phyloP scores from a whole-genome alignment of 1,140 invertebrate species.

The Leptopilina clavipes region DNA sequence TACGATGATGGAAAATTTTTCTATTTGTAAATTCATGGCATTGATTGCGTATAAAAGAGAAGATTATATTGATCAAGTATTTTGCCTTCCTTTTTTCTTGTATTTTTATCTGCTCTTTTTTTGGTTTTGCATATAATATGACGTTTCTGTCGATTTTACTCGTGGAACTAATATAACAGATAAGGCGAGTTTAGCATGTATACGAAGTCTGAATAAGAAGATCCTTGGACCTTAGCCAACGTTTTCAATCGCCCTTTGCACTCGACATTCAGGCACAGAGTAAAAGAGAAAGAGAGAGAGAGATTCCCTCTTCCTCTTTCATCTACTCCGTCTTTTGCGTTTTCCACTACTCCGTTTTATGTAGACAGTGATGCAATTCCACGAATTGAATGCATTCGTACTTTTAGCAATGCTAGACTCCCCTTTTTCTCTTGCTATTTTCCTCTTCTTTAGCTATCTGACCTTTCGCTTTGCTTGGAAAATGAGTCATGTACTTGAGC shows the following conservation, averaged over 20 bases:
- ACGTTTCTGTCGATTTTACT: slow-evolving; percentile 57
- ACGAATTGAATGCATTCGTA: slow-evolving; percentile 63
- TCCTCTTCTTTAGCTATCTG: slow-evolving; percentile 46
- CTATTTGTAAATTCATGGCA: slow-evolving; percentile 28
- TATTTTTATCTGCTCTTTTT: neutral
- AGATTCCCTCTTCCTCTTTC: slow-evolving; percentile 17
- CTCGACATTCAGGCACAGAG: slow-evolving; percentile 49
- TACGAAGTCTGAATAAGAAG: slow-evolving; percentile 62
- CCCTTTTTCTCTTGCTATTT: slow-evolving; percentile 36
- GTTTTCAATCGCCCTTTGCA: slow-evolving; percentile 68
- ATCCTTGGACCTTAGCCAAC: slow-evolving; percentile 67
- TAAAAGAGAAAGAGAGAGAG: neutral
- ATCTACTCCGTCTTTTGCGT: neutral
- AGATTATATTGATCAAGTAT: slow-evolving; percentile 40
- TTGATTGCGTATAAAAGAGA: slow-evolving; percentile 45
- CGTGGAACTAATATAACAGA: slow-evolving; percentile 59
- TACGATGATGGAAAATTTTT: slow-evolving; percentile 39
- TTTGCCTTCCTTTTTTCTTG: no score
- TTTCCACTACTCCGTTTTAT: slow-evolving; percentile 18
- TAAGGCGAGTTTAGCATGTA: slow-evolving; percentile 61
- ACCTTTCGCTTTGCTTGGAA: slow-evolving; percentile 37
- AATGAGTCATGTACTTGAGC: slow-evolving; percentile 38
- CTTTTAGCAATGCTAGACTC: slow-evolving; percentile 54
- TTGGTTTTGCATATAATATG: slow-evolving; percentile 42
- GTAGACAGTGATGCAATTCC: slow-evolving; percentile 60